Conservation (phyloP, 2,888 invertebrate species). For the Dendrolimus pini region DNA sequence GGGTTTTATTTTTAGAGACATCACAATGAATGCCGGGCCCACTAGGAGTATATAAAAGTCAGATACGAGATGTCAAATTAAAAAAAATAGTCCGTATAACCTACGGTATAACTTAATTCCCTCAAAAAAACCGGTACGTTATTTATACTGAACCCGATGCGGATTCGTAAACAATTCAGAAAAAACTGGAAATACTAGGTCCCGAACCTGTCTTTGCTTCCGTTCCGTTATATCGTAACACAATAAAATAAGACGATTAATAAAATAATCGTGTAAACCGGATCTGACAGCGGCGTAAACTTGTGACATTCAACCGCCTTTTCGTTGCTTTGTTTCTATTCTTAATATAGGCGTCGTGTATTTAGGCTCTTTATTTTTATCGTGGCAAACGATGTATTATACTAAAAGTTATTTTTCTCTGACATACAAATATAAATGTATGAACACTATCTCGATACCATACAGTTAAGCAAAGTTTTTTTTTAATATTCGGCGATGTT, state of each 20-base stretch:
- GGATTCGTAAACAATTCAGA: neutral
- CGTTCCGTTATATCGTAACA: conserved; percentile 25
- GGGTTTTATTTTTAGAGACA: too few relatives aligned
- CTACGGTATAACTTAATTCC: neutral
- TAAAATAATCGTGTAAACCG: conserved; percentile 23
- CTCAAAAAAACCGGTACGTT: neutral
- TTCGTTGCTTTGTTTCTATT: neutral
- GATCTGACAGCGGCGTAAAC: conserved; percentile 16
- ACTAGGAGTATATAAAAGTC: too few relatives aligned
- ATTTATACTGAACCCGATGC: neutral
- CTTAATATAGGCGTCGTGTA: neutral
- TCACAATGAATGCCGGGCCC: too few relatives aligned
- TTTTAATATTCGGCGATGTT: too few relatives aligned
- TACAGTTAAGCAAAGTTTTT: too few relatives aligned
- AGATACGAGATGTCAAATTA: too few relatives aligned
- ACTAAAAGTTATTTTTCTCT: too few relatives aligned
- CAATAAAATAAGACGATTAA: neutral
- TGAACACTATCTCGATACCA: too few relatives aligned
- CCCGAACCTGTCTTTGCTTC: conserved; percentile 34
- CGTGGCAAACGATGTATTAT: neutral
- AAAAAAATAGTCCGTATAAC: too few relatives aligned
- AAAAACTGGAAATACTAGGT: neutral
- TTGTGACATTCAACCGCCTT: conserved; percentile 3
- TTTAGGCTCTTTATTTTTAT: neutral
- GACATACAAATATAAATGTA: too few relatives aligned